These are phyloP conservation scores for Euglossa dilemma DNA, from an alignment of 1,140 invertebrate genomes.

Conservation along the genomic window DNA sequence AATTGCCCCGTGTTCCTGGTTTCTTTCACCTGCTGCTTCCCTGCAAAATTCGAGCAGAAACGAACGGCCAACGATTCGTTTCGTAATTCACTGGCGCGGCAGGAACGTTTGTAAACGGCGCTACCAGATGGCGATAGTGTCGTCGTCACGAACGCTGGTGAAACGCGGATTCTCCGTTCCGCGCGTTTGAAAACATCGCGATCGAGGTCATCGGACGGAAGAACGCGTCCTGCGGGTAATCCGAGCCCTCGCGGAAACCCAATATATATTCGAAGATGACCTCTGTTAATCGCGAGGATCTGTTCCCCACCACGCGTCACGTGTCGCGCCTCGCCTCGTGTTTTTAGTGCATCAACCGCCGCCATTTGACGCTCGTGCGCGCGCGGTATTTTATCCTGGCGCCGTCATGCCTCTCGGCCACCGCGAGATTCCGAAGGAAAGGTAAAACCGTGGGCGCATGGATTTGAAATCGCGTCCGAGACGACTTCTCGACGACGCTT, in stretches of 20 bases:
- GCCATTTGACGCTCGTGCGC: neutral
- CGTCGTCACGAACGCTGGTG: neutral
- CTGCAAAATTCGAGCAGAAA: neutral
- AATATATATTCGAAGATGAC: neutral
- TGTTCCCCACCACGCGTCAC: neutral
- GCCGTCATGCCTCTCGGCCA: too few species aligned
- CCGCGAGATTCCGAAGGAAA: neutral
- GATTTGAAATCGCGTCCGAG: conserved; percentile 5
- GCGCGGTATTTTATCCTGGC: conserved; percentile 1
- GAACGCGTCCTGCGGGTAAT: neutral
- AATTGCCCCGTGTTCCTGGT: neutral
- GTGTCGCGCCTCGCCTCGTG: neutral
- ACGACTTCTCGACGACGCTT: too few species aligned
- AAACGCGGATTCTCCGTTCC: neutral
- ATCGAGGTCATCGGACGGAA: conserved; percentile 18
- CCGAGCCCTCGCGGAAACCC: neutral
- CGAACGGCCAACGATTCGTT: neutral
- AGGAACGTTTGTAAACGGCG: neutral
- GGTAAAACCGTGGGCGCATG: conserved; percentile 5
- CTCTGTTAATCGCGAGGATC: neutral
- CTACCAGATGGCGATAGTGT: conserved; percentile 17
- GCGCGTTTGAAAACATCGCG: conserved; percentile 2
- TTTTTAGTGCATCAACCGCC: neutral
- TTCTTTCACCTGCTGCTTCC: neutral
- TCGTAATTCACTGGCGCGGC: conserved; percentile 8